Conservation (phyloP, 1,140 invertebrate genomes). For the Camponotus pennsylvanicus region DNA sequence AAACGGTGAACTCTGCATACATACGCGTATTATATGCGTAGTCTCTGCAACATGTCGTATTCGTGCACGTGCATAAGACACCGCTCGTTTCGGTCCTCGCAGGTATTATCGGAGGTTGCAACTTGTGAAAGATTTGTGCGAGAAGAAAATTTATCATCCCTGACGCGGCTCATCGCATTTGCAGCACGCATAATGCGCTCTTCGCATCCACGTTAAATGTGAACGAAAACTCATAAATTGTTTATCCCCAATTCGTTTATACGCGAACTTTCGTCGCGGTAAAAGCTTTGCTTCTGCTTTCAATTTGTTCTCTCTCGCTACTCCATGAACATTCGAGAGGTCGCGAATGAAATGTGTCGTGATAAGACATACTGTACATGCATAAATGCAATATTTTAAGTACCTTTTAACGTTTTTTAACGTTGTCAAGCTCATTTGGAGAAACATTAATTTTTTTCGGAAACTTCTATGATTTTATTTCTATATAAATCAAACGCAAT, state of each 20-base stretch:
- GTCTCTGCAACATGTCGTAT: not conserved
- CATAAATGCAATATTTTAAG: not conserved
- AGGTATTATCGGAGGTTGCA: not conserved
- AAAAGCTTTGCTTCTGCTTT: constrained; percentile 15
- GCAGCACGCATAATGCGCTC: constrained; percentile 60
- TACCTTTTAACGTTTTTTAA: not conserved
- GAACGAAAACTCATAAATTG: constrained; percentile 62
- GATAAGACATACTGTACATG: constrained; percentile 13
- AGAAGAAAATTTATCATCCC: constrained; percentile 60
- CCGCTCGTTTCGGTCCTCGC: not conserved
- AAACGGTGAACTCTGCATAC: not conserved
- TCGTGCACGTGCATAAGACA: constrained; percentile 23
- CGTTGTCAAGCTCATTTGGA: not conserved
- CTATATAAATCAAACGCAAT: not conserved
- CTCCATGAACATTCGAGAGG: constrained; percentile 9
- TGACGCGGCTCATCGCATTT: constrained; percentile 33
- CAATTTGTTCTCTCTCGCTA: constrained; percentile 12
- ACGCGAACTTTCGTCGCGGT: constrained; percentile 37
- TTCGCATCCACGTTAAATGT: constrained; percentile 10
- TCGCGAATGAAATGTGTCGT: not conserved
- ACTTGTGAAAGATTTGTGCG: not conserved
- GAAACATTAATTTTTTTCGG: not conserved
- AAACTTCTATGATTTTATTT: not conserved
- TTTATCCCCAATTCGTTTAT: too few relatives aligned
- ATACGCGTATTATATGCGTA: constrained; percentile 20